Evolutionary conservation across 2,797 vertebrate species (phyloP), one percentile per base, ranked within the genome.

Genomic region (Karalla daura): DNA sequence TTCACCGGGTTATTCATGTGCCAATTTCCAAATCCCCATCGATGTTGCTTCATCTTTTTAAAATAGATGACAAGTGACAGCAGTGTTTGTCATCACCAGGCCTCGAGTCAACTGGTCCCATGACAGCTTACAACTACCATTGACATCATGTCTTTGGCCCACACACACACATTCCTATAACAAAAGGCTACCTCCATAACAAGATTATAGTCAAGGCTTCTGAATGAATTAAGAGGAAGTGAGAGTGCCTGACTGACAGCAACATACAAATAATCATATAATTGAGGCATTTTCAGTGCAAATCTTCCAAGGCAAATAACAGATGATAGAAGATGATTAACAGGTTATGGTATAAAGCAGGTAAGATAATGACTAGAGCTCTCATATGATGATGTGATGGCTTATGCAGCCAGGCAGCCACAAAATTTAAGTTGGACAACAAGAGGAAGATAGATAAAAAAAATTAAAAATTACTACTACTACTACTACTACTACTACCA

Each of bases 111-210:
- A 40, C 39, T 51, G 52, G 64, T 77, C 63, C 39, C 70, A 64
- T 61, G 67, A 68, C 50, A 33, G 74, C 59, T 75, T 77, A 17
- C 71, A 72, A 54, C 56, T 55, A 20, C 13, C 20, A 52, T 41
- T 81, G 75, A 77, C 70, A 82, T 76, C 66, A 80, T 17, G 25
- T 67, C 27, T 58, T 61, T 28, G 71, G 56, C 36, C 13, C 50
- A 21, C 70, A 73, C 52, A 73, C 52, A 63, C 54, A 80, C 3
- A 49, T 5, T 14, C 32, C 32, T 20, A 10, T n/a, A 69, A 76
- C 62, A 76, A 76, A 74, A 69, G 50, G 30, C 40, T 49, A 43
- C 44, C 39, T 63, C 12, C 43, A 58, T 49, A 56, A 72, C 36
- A 21, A 70, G 56, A 78, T 80, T 84, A 78, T 5, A 39, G 43